Percentiles rank a stretch among this genome's conserved stretches.
phyloP scores from a whole-genome alignment of 2,888 invertebrate species.

The Palloptera scutellata region DNA sequence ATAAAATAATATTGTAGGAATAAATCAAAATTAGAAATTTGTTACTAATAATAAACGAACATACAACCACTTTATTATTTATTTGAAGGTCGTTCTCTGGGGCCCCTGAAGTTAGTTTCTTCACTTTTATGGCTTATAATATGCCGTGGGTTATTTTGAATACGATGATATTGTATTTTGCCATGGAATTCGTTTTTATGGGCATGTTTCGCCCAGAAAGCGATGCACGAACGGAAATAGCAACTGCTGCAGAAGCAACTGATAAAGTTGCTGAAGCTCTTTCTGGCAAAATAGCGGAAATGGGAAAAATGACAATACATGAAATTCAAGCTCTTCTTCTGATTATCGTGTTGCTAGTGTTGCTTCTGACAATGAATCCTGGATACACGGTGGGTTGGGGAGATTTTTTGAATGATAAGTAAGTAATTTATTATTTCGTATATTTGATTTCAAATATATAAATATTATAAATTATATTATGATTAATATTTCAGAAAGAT shows the following conservation, averaged over 20 bases:
- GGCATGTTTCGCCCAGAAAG: constrained; percentile 52
- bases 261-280: constrained; percentile 10
- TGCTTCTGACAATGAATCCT: constrained; percentile 37
- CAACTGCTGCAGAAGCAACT: constrained; percentile 20
- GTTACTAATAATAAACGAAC: too few relatives aligned
- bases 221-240: constrained; percentile 34
- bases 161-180: constrained; percentile 41
- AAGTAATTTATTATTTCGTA: constrained; percentile 11
- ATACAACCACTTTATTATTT: neutral
- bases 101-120: constrained; percentile 48
- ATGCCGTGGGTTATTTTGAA: constrained; percentile 44
- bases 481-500: constrained; percentile 41
- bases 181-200: constrained; percentile 50
- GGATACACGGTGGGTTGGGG: constrained; percentile 39
- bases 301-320: constrained; percentile 36
- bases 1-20: too few relatives aligned
- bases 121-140: constrained; percentile 47
- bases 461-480: neutral
- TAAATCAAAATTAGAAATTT: too few relatives aligned
- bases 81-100: constrained; percentile 56
- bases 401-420: constrained; percentile 30
- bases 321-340: constrained; percentile 38
- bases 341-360: constrained; percentile 32
- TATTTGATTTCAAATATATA: neutral
- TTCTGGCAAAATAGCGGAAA: constrained; percentile 23